Base-by-base conservation (phyloP, 1,140 invertebrate genomes). In the Gryon sp. region DNA sequence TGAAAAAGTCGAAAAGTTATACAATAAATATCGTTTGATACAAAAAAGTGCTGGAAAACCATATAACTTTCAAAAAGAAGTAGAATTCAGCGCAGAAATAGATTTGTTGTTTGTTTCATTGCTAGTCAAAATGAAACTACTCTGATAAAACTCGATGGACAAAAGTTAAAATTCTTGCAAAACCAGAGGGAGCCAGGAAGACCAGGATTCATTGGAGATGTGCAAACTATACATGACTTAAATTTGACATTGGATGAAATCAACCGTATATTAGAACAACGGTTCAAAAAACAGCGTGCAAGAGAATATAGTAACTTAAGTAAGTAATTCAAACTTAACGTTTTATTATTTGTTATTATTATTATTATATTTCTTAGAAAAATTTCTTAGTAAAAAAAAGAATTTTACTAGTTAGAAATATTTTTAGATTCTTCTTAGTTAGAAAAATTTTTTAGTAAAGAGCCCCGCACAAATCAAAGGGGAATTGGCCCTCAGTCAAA, bases 201-300 rank as follows among this genome's bases (percentile, higher is more conserved):
- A 19, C 34, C 34, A 50, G 59, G 59, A 14, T 63, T 50, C 11
- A 63, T 63, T 14, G 16, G 22, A 4, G n/a, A 63, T 41, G 16
- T 63, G 1, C 14, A 50, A 30, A 50, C 43, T 7, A 9, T 40
- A 18, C 20, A 40, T 11, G 59, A 63, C 15, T 0, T 24, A 4
- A 16, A 63, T 1, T 30, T 63, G 0, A 63, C 45, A 0, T 2
- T n/a, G 11, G 43, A 63, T 1, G 45, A 50, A 50, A n/a, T 40
- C 4, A 34, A 63, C 18, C n/a, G 28, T 12, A 41, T 63, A 5
- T 9, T 41, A 4, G 12, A 40, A 8, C 6, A 24, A 15, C 19
- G 45, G 12, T 9, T 30, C 24, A 12, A 30, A 48, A 12, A 18
- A 4, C 16, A 26, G 7, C 19, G 38, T 8, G 7, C 36, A 16